These are phyloP conservation scores for Cosmia trapezina DNA, from an alignment of 2,888 invertebrate genomes.

Conservation along the genomic window DNA sequence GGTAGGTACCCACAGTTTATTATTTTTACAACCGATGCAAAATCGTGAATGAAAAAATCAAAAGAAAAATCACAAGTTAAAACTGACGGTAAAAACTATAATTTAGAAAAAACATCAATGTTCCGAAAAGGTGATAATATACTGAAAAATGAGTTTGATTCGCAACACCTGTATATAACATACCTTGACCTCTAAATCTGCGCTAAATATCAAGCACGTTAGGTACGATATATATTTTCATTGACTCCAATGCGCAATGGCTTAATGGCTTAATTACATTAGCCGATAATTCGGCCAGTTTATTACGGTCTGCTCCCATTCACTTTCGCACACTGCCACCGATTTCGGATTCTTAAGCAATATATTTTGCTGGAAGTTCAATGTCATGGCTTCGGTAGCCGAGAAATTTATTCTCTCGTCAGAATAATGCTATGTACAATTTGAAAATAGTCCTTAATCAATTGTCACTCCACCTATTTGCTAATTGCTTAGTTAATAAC, in stretches of 20 bases:
- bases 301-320: conserved; percentile 29
- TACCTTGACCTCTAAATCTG: conserved; percentile 8
- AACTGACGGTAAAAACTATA: too few relatives aligned
- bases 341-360: conserved; percentile 3
- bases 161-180: too few relatives aligned
- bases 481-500: neutral
- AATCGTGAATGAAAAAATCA: too few relatives aligned
- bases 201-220: conserved; percentile 10
- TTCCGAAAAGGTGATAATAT: too few relatives aligned
- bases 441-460: neutral
- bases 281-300: conserved; percentile 28
- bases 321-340: conserved; percentile 32
- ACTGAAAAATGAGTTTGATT: too few relatives aligned
- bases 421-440: neutral
- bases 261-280: conserved; percentile 43
- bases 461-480: neutral
- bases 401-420: neutral
- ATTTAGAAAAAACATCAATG: too few relatives aligned
- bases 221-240: neutral
- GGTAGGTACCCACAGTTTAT: too few relatives aligned
- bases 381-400: conserved; percentile 23
- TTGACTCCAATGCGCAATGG: conserved; percentile 18
- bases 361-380: conserved; percentile 20
- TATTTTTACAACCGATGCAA: too few relatives aligned
- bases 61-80: too few relatives aligned